These are phyloP conservation scores for Strigamia transsilvanica DNA, from an alignment of 2,888 invertebrate genomes.

Conservation along the genomic window DNA sequence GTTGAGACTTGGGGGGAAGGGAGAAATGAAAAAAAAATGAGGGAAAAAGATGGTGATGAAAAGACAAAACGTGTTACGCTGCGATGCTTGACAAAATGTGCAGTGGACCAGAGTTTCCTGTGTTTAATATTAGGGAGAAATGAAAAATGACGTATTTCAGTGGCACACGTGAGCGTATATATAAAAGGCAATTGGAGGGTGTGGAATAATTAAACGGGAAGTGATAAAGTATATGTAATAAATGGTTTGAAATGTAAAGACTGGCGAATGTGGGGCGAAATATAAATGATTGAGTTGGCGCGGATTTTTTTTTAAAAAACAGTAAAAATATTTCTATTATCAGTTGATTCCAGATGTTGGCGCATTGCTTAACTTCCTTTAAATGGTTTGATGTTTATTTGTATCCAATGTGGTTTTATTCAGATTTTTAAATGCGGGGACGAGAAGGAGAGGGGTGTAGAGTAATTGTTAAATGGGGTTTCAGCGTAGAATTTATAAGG, in stretches of 20 bases:
- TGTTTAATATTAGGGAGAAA: slow-evolving; percentile 42
- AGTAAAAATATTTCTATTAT: slow-evolving; percentile 10
- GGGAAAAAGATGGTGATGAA: slow-evolving; percentile 9
- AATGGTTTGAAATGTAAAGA: slow-evolving; percentile 12
- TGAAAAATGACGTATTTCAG: slow-evolving; percentile 24
- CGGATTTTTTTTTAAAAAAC: not conserved
- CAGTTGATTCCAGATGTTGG: not conserved
- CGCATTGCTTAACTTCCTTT: not conserved
- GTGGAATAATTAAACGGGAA: slow-evolving; percentile 47
- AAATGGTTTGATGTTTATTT: not conserved
- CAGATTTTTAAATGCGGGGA: not conserved
- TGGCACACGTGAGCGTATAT: slow-evolving; percentile 32
- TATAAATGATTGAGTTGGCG: not conserved
- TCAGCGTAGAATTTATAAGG: not conserved
- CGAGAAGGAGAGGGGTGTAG: not conserved
- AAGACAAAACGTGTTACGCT: slow-evolving; percentile 45
- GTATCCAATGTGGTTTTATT: not conserved
- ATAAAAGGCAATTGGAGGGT: not conserved
- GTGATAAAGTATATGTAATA: slow-evolving; percentile 15
- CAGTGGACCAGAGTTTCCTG: slow-evolving; percentile 32
- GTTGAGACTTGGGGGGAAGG: not conserved
- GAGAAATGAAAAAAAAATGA: not conserved
- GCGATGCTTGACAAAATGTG: slow-evolving; percentile 39
- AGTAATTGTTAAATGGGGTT: not conserved
- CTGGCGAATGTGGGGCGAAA: not conserved